Base-by-base conservation (phyloP, 2,113 vertebrate genomes). In the Clinocottus analis region DNA sequence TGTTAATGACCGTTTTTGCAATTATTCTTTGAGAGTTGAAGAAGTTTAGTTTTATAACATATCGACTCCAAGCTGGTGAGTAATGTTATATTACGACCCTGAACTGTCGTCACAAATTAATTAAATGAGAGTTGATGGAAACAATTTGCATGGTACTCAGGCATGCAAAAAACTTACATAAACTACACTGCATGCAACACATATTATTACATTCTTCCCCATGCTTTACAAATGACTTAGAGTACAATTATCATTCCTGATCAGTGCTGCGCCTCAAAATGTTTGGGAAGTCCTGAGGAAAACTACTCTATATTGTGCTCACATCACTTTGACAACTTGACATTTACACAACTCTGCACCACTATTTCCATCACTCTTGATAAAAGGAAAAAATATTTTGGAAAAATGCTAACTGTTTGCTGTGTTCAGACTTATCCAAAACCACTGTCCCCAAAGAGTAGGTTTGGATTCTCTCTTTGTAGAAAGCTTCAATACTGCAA, bases 81-180 rank as follows among this genome's bases (percentile, higher is more conserved):
- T 91, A 86, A 91, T 89, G 13, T 71, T 80, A 86, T 82, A 85
- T 88, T 56, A 80, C 5, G 33, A 88, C 45, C 62, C 71, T 65
- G 31, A 84, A 81, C 47, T 63, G 71, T n/a, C n/a, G 33, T 49
- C 49, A 79, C 49, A 35, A 39, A 79, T 79, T 80, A 78, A 84
- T 77, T 58, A 25, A 71, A 60, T 68, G 33, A 19, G 45, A 79
- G 35, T n/a, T 79, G 66, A 75, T 64, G 51, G 60, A 87, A n/a
- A 79, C 68, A 87, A 71, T 84, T 81, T 74, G 25, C 62, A 23
- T n/a, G 7, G 39, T 27, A 47, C 49, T 61, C 33, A 56, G 60
- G 45, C 60, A 5, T 39, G 41, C 31, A 67, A 79, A 75, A 80
- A 19, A 60, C 56, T 77, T 31, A 27, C 45, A 37, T 9, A 45